Evolutionary conservation across 2,113 vertebrate species (phyloP), one percentile per base, ranked within the genome.

Genomic region (Dipodomys merriami): DNA sequence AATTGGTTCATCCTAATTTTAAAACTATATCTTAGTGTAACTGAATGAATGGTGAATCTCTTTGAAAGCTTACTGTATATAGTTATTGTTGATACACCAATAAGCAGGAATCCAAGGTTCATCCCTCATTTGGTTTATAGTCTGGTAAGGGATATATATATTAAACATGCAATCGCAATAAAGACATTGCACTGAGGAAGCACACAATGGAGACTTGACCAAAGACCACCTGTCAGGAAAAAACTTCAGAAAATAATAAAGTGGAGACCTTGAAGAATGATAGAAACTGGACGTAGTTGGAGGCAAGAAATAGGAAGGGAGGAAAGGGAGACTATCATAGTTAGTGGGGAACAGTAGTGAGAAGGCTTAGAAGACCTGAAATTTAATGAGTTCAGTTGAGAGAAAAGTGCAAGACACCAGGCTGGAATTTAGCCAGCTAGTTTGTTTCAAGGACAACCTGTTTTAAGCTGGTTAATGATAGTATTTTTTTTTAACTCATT

Each of bases 381-480:
- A 4, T 39, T 73, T 30, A 79, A 69, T 88, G 9, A 69, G 57
- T 46, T 81, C 16, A 90, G 5, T n/a, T 5, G 69, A 46, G 20
- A 18, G 57, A 72, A 33, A 83, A 46, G 44, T 81, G 18, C 16
- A 80, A 53, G 12, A 82, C 82, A 44, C 62, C 19, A 88, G 5
- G 7, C 29, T 78, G 57, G n/a, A 23, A 92, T 81, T 16, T 20
- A 46, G 7, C 39, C 86, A 79, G 90, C 68, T 73, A 68, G 18
- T 94, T 94, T 79, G 33, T 93, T 29, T 68, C 74, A 90, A 77
- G 65, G 39, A 19, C 23, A 67, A 19, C 33, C 53, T 72, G 5
- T 87, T 79, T 69, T 62, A 84, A 78, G 2, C 62, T 92, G 19
- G 44, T 80, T 93, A 93, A 82, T 93, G 91, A 74, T 13, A 33